phyloP scores from a whole-genome alignment of 2,888 invertebrate species.

The Patella depressa region DNA sequence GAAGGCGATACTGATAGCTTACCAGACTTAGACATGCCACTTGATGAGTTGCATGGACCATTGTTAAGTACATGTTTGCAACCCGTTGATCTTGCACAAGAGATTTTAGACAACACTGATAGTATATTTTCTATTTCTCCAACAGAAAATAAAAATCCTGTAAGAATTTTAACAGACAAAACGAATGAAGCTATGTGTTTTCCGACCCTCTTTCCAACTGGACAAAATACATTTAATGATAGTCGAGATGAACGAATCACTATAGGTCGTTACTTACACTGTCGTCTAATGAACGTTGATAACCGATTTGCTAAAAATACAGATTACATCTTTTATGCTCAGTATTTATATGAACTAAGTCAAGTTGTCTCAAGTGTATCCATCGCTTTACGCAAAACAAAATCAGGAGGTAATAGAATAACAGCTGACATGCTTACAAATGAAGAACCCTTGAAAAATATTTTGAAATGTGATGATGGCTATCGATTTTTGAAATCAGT shows the following conservation, averaged over 20 bases:
- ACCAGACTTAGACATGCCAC: no score
- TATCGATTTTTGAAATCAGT: conserved; percentile 26
- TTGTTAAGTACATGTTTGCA: no score
- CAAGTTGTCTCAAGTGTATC: conserved; percentile 13
- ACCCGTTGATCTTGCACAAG: no score
- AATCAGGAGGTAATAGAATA: not conserved
- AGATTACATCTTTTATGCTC: conserved; percentile 28
- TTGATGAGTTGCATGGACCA: no score
- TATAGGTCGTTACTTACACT: conserved; percentile 22
- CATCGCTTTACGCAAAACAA: conserved; percentile 23
- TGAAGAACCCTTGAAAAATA: conserved; percentile 8
- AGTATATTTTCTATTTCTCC: conserved; percentile 30
- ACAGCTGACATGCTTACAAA: conserved; percentile 22
- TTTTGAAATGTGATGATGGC: conserved; percentile 25
- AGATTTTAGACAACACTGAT: conserved; percentile 22
- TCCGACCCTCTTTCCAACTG: conserved; percentile 30
- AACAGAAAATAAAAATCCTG: conserved; percentile 28
- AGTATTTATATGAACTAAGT: conserved; percentile 29
- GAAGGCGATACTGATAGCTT: no score
- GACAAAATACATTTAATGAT: conserved; percentile 11
- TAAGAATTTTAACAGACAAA: conserved; percentile 19
- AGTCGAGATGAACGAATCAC: conserved; percentile 14
- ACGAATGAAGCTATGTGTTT: conserved; percentile 28
- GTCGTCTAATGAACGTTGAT: conserved; percentile 21
- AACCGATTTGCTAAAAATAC: conserved; percentile 25